A percentile compares a stretch with the other conserved stretches of the same genome.
These are phyloP conservation scores for Phymastichus coffea DNA, from an alignment of 1,140 invertebrate genomes.

Conservation along the genomic window DNA sequence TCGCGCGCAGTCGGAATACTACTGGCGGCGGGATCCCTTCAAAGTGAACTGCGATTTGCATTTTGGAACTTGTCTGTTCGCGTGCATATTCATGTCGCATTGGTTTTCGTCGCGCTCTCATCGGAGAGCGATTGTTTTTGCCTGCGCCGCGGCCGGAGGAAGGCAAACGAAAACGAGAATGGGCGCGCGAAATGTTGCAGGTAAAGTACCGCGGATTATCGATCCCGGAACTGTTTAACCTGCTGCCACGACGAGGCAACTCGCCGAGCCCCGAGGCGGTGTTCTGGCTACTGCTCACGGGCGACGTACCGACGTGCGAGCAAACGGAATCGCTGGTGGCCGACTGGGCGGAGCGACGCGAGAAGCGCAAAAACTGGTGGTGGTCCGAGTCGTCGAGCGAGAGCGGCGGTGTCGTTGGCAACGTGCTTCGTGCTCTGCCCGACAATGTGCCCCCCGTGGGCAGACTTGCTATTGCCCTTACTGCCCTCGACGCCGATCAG, in stretches of 20 bases:
- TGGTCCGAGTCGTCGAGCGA: slow-evolving; percentile 36
- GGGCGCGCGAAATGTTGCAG: no score
- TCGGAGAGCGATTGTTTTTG: no score
- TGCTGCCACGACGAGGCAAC: slow-evolving; percentile 38
- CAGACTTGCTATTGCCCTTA: slow-evolving; percentile 37
- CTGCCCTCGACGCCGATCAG: slow-evolving; percentile 35
- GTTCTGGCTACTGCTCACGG: slow-evolving; percentile 45
- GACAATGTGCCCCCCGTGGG: slow-evolving; percentile 34
- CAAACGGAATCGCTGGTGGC: slow-evolving; percentile 39
- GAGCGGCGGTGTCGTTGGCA: slow-evolving; percentile 34
- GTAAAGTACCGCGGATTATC: slow-evolving; percentile 41
- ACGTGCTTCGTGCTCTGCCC: slow-evolving; percentile 35
- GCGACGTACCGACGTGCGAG: slow-evolving; percentile 42
- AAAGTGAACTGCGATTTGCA: no score
- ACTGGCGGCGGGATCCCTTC: no score
- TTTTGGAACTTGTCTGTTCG: no score
- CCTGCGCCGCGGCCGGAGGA: no score
- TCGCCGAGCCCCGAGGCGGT: slow-evolving; percentile 42
- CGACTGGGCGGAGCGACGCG: slow-evolving; percentile 40
- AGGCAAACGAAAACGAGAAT: no score
- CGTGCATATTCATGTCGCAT: no score
- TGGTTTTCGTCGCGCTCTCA: no score
- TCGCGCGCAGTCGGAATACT: no score
- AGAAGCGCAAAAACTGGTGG: slow-evolving; percentile 36
- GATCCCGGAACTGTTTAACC: slow-evolving; percentile 38